Evolutionary conservation across 2,888 invertebrate genomes (phyloP).

Genomic region (Archaeoteleia sp.): DNA sequence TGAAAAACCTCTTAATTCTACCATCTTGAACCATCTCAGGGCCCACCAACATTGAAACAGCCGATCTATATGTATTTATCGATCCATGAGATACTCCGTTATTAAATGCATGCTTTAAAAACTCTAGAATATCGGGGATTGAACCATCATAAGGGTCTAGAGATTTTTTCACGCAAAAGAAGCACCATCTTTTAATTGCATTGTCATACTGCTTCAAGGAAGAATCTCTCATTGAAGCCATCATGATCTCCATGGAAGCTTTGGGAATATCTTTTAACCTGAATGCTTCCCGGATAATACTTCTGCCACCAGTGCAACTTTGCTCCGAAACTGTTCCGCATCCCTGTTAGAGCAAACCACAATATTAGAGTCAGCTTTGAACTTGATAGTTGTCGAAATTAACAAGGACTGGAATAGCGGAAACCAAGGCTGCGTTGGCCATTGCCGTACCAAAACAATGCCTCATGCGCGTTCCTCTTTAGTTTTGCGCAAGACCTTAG

Average conservation of each 20-base stretch:
- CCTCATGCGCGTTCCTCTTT: conserved; percentile 58
- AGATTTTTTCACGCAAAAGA: too few relatives aligned
- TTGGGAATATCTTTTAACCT: conserved; percentile 17
- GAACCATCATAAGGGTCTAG: too few relatives aligned
- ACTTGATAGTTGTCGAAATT: conserved; percentile 26
- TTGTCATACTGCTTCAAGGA: conserved; percentile 34
- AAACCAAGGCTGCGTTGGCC: conserved; percentile 19
- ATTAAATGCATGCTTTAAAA: not conserved
- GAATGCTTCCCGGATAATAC: conserved; percentile 37
- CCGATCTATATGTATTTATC: too few relatives aligned
- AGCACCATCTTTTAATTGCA: not conserved
- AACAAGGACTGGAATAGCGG: conserved; percentile 37
- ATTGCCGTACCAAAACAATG: conserved; percentile 52
- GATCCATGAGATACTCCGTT: not conserved
- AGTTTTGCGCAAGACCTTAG: conserved; percentile 59
- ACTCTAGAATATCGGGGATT: not conserved
- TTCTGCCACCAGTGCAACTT: conserved; percentile 26
- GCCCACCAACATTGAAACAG: too few relatives aligned
- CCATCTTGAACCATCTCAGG: too few relatives aligned
- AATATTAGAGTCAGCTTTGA: conserved; percentile 19
- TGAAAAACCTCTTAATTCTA: too few relatives aligned
- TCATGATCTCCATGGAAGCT: conserved; percentile 24
- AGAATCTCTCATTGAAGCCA: conserved; percentile 30
- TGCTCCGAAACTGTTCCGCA: conserved; percentile 15
- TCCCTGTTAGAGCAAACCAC: conserved; percentile 27